Base-by-base conservation (phyloP, 2,888 invertebrate genomes). In the Oscheius sp. region DNA sequence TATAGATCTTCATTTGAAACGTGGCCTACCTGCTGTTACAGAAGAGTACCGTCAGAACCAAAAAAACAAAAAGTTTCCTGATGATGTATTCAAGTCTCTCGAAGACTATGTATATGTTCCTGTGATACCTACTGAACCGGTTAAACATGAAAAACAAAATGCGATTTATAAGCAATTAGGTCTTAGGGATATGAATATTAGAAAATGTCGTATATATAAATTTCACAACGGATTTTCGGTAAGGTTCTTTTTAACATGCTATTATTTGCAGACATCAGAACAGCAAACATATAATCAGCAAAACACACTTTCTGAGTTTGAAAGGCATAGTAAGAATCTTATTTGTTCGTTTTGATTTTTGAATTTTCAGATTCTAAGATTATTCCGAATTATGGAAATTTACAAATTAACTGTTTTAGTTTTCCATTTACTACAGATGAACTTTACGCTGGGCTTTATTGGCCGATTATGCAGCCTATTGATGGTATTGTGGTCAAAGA, bases 391-490 rank as follows among this genome's bases (percentile, higher is more conserved):
- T 54, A 32, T 12, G 54, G 54, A 32, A 33, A 32, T 54, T 17
- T 54, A 2, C 20, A n/a, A 6, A 1, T 32, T 33, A 4, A 4
- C 32, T 33, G 24, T 12, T 54, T 54, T 20, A 32, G 12, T 3
- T 33, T 54, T n/a, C 54, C 54, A 6, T n/a, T n/a, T n/a, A n/a
- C n/a, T n/a, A 17, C 54, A 8, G 22, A 32, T 9, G 6, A 38
- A n/a, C 41, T 28, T 3, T 57, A 57, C 26, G 57, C 38, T 20
- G 57, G 57, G 2, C 24, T 57, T 14, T 57, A 57, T 22, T 57
- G 57, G 57, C 57, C 57, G 5, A 26, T 57, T 41, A 41, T 57
- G 14, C 57, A 57, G 41, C 57, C 57, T 9, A 41, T 57, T 24
- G 57, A 57, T 26, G 57, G 12, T 14, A 12, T 57, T 22, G 14